Evolutionary conservation across 1,140 invertebrate genomes (phyloP), one percentile per base, ranked within the genome.

Genomic region (Cydia strobilella): DNA sequence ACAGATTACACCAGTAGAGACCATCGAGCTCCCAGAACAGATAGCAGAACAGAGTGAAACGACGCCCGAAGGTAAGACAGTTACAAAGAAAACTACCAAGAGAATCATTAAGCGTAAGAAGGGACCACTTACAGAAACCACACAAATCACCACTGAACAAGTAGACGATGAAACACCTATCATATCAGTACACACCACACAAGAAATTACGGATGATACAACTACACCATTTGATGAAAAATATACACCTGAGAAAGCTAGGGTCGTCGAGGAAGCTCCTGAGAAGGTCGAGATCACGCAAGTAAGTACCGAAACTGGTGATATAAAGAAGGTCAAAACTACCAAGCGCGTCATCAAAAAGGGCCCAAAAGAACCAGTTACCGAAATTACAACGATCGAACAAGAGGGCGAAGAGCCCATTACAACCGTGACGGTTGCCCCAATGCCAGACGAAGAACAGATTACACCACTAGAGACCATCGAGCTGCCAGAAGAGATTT

Each of bases 371-470:
- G 78, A 90, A 75, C 82, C 90, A 83, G 85, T 89, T 5, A 93
- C 87, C n/a, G 90, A 93, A 86, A 89, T 93, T 75, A 86, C 90
- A 20, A 91, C 92, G 23, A 82, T 93, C 73, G 88, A 93, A 84
- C 90, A 93, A 79, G 89, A 92, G 73, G 88, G 88, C 35, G 87
- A 93, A 77, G 74, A 81, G 63, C 89, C 90, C 9, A 76, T 90
- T 65, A 86, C 79, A 13, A 85, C 82, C 12, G 80, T 88, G 2
- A 74, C 80, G 31, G 82, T 75, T 74, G 75, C 31, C 7, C 6
- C 6, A 18, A 18, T 0, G 1, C 18, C 51, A 59, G 18, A 18
- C 0, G 51, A 59, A 2, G 51, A 59, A 0, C 3, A 59, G 9
- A 0, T 1, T 7, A 5, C n/a, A 59, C 18, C 18, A 10, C 1